These are phyloP conservation scores for Diarsia dahlii DNA, from an alignment of 2,888 invertebrate species.

Conservation along the genomic window DNA sequence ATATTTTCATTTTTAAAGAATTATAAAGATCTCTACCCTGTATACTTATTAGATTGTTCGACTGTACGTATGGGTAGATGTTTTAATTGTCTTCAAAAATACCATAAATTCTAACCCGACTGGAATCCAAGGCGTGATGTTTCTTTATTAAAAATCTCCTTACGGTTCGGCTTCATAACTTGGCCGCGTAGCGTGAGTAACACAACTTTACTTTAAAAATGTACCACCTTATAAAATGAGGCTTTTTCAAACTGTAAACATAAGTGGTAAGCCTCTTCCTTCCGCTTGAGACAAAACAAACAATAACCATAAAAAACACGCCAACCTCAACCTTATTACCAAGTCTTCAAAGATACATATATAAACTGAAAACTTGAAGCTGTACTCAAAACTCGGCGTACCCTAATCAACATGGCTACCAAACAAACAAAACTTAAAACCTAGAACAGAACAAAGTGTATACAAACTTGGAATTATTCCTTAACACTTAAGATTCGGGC, in stretches of 20 bases:
- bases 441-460: slow-evolving; percentile 36
- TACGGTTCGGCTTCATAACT: not conserved
- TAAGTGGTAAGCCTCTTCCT: not conserved
- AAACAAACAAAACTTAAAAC: slow-evolving; percentile 49
- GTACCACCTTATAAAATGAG: not conserved
- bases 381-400: slow-evolving; percentile 15
- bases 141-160: not conserved
- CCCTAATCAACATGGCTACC: slow-evolving; percentile 47
- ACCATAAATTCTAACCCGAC: not conserved
- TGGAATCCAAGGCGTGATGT: not conserved
- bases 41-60: no score
- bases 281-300: slow-evolving; percentile 5
- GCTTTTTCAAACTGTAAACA: not conserved
- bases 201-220: not conserved
- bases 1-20: no score
- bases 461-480: slow-evolving; percentile 56
- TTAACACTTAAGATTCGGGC: slow-evolving; percentile 20
- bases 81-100: no score
- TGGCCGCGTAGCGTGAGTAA: not conserved
- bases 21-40: no score
- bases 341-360: slow-evolving; percentile 31
- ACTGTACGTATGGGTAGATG: no score
- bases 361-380: slow-evolving; percentile 24
- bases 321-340: not conserved
- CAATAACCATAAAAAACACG: not conserved